Base-by-base conservation (phyloP, 2,113 vertebrate species). In the Xerus inauris region DNA sequence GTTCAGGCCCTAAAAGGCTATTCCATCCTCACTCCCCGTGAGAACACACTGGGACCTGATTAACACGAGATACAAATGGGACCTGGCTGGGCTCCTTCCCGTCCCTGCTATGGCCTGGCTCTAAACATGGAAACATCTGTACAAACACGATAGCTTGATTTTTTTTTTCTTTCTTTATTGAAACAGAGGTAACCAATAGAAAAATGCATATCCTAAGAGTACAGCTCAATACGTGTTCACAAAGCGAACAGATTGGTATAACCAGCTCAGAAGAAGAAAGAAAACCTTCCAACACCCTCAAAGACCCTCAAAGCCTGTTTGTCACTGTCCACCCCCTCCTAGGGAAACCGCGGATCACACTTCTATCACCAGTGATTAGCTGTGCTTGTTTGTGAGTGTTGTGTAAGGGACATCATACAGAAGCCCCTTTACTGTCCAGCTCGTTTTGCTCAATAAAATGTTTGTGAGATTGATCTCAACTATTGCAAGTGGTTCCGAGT, bases 1-100 rank as follows among this genome's bases (percentile, higher is more conserved):
- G 96, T 97, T 95, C 98, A 97, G 97, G 97, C 97, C 96, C 94
- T 76, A 79, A 96, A 92, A 97, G 97, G 93, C 81, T 80, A 85
- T 94, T 94, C 95, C 88, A 89, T 97, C 97, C 97, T 97, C 96
- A 89, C 87, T 96, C 95, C 96, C 97, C 93, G 91, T 91, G 96
- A 95, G 87, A 93, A 95, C 45, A 14, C 71, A 94, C 87, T 95
- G 95, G 91, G n/a, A 92, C 96, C 84, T 95, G 86, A 98, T 85
- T 89, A 92, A 97, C 97, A 94, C 72, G 81, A 89, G 97, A 97
- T 32, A 94, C 88, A 96, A 95, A 97, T 73, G 97, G 65, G 45
- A 85, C 35, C 20, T 47, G 38, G 24, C 67, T 10, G 96, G 97
- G 94, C 96, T 26, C 49, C 40, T 57, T 95, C 42, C 59, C 51